Evolutionary conservation across 2,113 vertebrate genomes (phyloP).

Genomic region (Stictonetta naevosa): DNA sequence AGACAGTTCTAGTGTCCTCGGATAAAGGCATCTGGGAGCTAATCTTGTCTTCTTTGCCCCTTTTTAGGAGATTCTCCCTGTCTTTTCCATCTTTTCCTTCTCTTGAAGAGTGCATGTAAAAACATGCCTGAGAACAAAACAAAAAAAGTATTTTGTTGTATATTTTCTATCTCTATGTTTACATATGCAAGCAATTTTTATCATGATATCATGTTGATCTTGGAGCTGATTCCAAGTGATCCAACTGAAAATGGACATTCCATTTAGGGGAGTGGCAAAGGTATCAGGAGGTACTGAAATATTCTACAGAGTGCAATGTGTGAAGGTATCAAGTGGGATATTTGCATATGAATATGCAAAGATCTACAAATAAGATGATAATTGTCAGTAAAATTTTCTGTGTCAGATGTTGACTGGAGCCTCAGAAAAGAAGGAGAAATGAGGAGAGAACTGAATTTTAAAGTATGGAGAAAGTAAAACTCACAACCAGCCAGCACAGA

Average conservation of each 20-base stretch:
- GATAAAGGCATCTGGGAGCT: not conserved
- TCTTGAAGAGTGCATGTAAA: not conserved
- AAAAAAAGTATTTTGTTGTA: not conserved
- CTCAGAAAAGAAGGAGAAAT: not conserved
- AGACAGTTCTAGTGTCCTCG: not conserved
- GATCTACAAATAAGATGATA: not conserved
- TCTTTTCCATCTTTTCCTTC: not conserved
- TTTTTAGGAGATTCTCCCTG: not conserved
- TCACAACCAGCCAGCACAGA: not conserved
- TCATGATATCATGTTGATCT: rapidly evolving
- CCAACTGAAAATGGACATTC: not conserved
- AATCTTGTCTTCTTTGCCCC: not conserved
- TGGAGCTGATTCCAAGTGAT: not conserved
- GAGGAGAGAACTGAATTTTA: not conserved
- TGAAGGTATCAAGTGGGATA: rapidly evolving
- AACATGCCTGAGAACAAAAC: not conserved
- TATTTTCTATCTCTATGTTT: not conserved
- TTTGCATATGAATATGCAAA: not conserved
- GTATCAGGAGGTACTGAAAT: not conserved
- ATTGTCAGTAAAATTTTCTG: not conserved
- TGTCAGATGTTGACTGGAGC: not conserved
- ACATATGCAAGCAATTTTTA: not conserved
- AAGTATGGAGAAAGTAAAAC: not conserved
- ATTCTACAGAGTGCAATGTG: not conserved
- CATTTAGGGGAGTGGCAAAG: not conserved